Evolutionary conservation across 2,797 vertebrate species (phyloP).

Genomic region (Myoxocephalus aenaeus): DNA sequence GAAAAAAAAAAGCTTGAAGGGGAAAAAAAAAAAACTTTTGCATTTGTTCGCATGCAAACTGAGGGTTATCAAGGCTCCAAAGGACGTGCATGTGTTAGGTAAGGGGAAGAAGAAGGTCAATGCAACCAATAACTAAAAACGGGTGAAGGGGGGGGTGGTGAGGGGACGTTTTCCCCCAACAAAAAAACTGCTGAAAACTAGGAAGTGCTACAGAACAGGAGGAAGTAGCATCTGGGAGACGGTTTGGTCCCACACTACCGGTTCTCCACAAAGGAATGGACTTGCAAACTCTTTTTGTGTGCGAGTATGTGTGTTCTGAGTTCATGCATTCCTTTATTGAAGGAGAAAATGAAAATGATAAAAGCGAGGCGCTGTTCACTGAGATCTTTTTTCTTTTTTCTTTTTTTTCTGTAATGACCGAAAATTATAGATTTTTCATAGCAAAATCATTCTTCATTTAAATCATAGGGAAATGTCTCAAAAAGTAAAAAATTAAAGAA

Average conservation of each 20-base stretch:
- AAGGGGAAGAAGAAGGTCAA: conserved; percentile 90
- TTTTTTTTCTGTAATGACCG: conserved; percentile 69
- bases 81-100: conserved; percentile 98
- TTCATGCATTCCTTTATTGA: conserved; percentile 96
- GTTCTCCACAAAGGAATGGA: conserved; percentile 86
- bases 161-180: conserved; percentile 76
- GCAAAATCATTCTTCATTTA: conserved; percentile 85
- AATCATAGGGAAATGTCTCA: conserved; percentile 86
- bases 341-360: conserved; percentile 85
- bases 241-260: conserved; percentile 86
- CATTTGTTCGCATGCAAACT: conserved; percentile 97
- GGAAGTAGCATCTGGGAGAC: conserved; percentile 82
- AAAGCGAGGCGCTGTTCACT: conserved; percentile 80
- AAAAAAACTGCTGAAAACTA: conserved; percentile 85
- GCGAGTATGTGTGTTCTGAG: conserved; percentile 78
- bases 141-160: conserved; percentile 77
- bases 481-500: conserved; percentile 85
- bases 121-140: conserved; percentile 95
- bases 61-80: conserved; percentile 97
- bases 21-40: conserved; percentile 84
- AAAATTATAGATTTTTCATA: conserved; percentile 83
- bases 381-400: conserved; percentile 50
- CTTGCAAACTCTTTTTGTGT: conserved; percentile 91
- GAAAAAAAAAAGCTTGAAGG: conserved; percentile 80
- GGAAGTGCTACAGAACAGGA: conserved; percentile 83